Evolutionary conservation across 1,140 invertebrate species (phyloP).

Genomic region (Heliconius hermathena): DNA sequence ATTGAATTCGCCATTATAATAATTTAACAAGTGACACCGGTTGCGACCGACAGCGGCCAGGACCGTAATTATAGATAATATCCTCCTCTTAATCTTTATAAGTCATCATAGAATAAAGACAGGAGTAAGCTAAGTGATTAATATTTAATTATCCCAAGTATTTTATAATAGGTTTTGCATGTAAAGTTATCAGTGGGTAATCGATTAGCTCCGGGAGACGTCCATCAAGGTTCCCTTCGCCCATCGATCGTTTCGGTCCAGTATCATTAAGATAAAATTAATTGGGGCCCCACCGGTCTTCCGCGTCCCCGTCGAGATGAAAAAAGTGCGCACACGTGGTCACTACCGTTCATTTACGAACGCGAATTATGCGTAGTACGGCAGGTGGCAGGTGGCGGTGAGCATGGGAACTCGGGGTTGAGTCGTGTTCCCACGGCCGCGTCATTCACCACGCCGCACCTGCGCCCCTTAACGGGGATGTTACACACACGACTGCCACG

Average conservation of each 20-base stretch:
- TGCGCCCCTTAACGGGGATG: constrained; percentile 77
- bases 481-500: constrained; percentile 74
- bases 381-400: constrained; percentile 74
- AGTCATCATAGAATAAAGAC: constrained; percentile 31
- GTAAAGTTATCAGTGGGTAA: constrained; percentile 54
- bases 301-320: constrained; percentile 68
- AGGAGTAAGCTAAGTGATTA: constrained; percentile 35
- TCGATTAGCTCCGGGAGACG: constrained; percentile 64
- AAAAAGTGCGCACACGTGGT: constrained; percentile 77
- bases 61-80: constrained; percentile 36
- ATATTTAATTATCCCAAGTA: constrained; percentile 33
- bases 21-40: constrained; percentile 40
- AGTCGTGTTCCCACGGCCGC: constrained; percentile 72
- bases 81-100: constrained; percentile 24
- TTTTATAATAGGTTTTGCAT: constrained; percentile 57
- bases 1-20: constrained; percentile 40
- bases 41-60: constrained; percentile 19
- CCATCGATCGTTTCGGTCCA: constrained; percentile 44
- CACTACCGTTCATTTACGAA: constrained; percentile 81
- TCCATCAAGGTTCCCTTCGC: constrained; percentile 51
- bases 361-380: constrained; percentile 81
- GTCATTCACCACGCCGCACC: constrained; percentile 75
- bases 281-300: constrained; percentile 73
- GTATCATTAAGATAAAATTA: constrained; percentile 77
- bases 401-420: constrained; percentile 75